Percentiles rank a stretch among this genome's conserved stretches.
Conservation (phyloP, 92 coral and sea anemone species). For the Epizoanthus ramosus region DNA sequence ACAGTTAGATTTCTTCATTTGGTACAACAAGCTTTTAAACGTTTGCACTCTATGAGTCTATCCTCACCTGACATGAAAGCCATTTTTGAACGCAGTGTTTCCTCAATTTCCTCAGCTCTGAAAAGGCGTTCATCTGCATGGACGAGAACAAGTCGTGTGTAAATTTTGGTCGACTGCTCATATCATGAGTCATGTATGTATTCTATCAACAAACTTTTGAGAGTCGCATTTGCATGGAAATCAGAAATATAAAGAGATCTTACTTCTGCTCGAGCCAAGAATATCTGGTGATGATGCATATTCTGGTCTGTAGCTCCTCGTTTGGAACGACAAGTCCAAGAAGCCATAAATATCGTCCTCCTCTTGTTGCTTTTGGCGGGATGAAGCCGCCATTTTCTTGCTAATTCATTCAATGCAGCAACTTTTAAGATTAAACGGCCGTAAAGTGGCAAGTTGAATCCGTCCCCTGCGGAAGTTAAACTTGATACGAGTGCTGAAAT, state of each 20-base stretch:
- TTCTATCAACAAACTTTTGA: slow-evolving; percentile 11
- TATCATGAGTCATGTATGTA: too few relatives aligned
- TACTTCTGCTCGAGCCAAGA: slow-evolving; percentile 63
- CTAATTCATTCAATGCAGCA: slow-evolving; percentile 12
- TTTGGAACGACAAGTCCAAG: slow-evolving; percentile 83
- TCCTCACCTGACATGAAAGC: slow-evolving; percentile 78
- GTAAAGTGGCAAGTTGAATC: slow-evolving; percentile 2
- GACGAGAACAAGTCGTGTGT: slow-evolving; percentile 9
- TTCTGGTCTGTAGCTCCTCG: slow-evolving; percentile 88
- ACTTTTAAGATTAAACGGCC: neutral
- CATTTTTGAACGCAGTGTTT: slow-evolving; percentile 64
- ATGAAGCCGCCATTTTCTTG: slow-evolving; percentile 46
- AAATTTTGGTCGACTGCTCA: slow-evolving; percentile 38
- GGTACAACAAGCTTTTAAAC: too few relatives aligned
- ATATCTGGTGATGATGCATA: slow-evolving; percentile 77
- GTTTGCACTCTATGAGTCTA: too few relatives aligned
- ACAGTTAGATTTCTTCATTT: neutral
- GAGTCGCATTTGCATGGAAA: neutral
- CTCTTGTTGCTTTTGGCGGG: slow-evolving; percentile 44
- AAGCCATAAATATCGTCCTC: slow-evolving; percentile 73
- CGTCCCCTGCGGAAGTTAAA: slow-evolving; percentile 27
- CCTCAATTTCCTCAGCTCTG: slow-evolving; percentile 74
- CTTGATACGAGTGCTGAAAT: slow-evolving; percentile 4
- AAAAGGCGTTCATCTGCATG: slow-evolving; percentile 60
- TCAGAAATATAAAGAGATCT: slow-evolving; percentile 30